phyloP scores from a whole-genome alignment of 2,113 vertebrate genomes.

The Rhea americana region DNA sequence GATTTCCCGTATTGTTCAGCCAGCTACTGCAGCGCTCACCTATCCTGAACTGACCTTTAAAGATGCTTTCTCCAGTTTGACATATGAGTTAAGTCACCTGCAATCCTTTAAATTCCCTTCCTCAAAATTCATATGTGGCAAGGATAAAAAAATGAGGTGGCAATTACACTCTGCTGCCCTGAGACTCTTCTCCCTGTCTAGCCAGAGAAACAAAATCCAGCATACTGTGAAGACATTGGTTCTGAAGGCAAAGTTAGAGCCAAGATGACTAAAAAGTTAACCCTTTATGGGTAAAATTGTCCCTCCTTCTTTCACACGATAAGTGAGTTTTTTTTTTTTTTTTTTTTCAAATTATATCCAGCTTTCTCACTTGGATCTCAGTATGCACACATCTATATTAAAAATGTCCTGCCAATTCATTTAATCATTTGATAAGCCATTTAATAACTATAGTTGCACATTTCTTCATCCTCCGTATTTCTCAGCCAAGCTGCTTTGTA shows the following conservation, averaged over 20 bases:
- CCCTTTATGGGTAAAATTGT: rapidly evolving
- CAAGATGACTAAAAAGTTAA: background rate
- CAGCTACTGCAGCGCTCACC: background rate
- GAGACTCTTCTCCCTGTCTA: background rate
- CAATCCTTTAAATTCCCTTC: background rate
- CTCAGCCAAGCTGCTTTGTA: background rate
- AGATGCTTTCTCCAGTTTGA: background rate
- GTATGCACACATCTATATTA: background rate
- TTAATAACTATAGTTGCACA: background rate
- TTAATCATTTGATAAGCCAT: background rate
- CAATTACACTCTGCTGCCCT: background rate
- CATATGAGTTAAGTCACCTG: background rate
- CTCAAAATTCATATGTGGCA: background rate
- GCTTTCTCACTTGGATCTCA: background rate
- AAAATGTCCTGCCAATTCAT: background rate
- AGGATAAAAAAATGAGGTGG: background rate
- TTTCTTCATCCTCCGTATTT: background rate
- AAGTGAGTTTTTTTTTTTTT: background rate
- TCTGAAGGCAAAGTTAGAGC: background rate
- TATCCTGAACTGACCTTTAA: background rate
- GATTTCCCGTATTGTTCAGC: background rate
- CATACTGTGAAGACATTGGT: background rate
- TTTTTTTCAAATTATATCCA: background rate
- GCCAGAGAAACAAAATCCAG: background rate
- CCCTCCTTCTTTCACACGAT: background rate